phyloP scores from a whole-genome alignment of 2,113 vertebrate genomes.

The Hystrix brachyura region DNA sequence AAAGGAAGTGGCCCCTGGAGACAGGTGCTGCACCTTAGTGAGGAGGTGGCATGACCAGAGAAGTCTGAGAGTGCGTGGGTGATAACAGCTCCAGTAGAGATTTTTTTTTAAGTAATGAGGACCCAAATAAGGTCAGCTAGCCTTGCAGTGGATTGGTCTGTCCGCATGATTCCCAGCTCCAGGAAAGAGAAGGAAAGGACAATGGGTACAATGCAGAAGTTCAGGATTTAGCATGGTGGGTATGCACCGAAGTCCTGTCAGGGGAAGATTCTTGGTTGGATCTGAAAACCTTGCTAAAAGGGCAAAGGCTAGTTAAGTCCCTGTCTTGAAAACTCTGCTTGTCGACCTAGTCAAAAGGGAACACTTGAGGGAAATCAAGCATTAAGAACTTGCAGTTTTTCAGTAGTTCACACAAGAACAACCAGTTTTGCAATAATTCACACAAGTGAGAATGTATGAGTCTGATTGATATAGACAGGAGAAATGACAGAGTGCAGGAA shows the following conservation, averaged over 20 bases:
- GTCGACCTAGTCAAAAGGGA: neutral
- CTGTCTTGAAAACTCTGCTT: neutral
- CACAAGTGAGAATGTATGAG: neutral
- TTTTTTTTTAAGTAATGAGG: neutral
- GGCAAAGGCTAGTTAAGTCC: neutral
- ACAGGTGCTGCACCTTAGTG: neutral
- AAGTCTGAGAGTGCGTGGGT: neutral
- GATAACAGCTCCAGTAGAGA: neutral
- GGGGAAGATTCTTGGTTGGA: neutral
- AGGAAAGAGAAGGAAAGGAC: neutral
- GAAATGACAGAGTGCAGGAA: neutral
- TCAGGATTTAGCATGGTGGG: neutral
- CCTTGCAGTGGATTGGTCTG: fast-evolving
- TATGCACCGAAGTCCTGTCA: fast-evolving
- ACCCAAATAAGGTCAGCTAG: neutral
- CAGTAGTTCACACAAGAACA: neutral
- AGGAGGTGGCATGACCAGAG: neutral
- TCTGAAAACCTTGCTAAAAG: neutral
- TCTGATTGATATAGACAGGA: neutral
- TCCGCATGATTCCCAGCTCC: fast-evolving
- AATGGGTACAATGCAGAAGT: neutral
- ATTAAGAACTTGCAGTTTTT: neutral
- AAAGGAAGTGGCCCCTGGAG: no score
- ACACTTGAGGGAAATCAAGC: neutral
- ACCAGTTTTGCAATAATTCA: neutral